Percentiles rank a stretch among this genome's conserved stretches.
Conservation (phyloP, 2,113 vertebrate species). For the Neotoma lepida region DNA sequence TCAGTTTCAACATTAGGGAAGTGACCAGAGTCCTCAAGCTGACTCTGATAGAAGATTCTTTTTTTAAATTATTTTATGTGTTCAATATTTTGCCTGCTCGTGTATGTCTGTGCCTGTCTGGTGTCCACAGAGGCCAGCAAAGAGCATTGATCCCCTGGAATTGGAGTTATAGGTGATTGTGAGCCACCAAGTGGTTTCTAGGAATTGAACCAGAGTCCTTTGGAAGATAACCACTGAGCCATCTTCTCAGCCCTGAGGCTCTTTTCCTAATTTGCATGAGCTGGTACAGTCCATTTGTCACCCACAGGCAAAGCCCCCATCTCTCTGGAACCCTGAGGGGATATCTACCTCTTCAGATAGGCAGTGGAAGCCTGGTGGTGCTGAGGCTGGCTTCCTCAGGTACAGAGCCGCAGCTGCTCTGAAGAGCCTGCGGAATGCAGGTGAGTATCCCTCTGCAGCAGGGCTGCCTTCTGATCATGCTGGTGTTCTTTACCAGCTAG, state of each 20-base stretch:
- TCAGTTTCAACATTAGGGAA: not conserved
- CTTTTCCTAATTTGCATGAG: not conserved
- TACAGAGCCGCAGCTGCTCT: not conserved
- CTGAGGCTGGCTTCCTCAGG: not conserved
- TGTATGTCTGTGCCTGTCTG: not conserved
- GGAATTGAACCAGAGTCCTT: not conserved
- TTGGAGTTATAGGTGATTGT: not conserved
- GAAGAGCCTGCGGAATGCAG: slow-evolving; percentile 15
- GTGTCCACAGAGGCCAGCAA: not conserved
- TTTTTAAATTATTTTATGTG: not conserved
- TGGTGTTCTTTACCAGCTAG: slow-evolving; percentile 27
- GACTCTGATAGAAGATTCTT: not conserved
- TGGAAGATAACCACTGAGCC: not conserved
- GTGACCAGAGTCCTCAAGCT: not conserved
- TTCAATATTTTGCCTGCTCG: not conserved
- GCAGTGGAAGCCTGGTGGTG: not conserved
- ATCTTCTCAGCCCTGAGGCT: not conserved
- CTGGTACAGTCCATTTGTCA: not conserved
- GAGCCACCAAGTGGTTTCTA: not conserved
- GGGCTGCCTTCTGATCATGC: not conserved
- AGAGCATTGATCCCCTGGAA: not conserved
- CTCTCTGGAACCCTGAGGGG: not conserved
- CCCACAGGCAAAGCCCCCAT: not conserved
- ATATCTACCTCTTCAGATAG: not conserved
- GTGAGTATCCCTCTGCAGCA: not conserved